phyloP scores from a whole-genome alignment of 2,797 vertebrate species.

The Alosa sapidissima region DNA sequence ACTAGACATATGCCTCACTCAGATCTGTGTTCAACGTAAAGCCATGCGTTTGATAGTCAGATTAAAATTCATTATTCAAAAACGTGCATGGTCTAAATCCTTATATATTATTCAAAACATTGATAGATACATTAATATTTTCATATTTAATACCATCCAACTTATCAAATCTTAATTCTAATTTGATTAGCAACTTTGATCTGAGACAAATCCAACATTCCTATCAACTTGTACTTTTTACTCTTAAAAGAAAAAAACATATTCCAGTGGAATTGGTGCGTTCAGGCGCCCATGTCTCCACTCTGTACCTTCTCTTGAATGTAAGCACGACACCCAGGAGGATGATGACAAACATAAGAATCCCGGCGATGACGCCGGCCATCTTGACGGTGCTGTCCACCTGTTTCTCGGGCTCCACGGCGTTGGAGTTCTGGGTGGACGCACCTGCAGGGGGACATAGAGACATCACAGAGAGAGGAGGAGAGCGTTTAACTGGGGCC shows the following conservation, averaged over 20 bases:
- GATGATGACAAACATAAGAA: constrained; percentile 97
- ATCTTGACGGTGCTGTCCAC: constrained; percentile 95
- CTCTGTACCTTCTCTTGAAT: constrained; percentile 94
- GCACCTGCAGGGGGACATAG: constrained; percentile 76
- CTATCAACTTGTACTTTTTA: background rate
- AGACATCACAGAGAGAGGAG: constrained; percentile 55
- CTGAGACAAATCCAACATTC: background rate
- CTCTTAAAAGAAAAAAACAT: background rate
- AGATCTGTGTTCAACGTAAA: background rate
- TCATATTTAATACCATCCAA: background rate
- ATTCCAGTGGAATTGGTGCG: background rate
- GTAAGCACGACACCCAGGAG: constrained; percentile 93
- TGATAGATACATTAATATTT: background rate
- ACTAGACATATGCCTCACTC: background rate
- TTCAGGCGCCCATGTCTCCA: background rate
- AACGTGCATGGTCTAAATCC: background rate
- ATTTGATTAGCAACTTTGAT: background rate
- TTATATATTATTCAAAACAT: background rate
- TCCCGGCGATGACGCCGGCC: constrained; percentile 94
- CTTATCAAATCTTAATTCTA: background rate
- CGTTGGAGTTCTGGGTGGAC: constrained; percentile 94
- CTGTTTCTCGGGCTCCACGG: constrained; percentile 95
- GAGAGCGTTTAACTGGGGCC: constrained; percentile 51
- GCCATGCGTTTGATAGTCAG: background rate
- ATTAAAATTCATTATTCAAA: background rate